A percentile compares a stretch with the other conserved stretches of the same genome.
phyloP scores from a whole-genome alignment of 1,140 invertebrate genomes.

The Hylaeus anthracinus region DNA sequence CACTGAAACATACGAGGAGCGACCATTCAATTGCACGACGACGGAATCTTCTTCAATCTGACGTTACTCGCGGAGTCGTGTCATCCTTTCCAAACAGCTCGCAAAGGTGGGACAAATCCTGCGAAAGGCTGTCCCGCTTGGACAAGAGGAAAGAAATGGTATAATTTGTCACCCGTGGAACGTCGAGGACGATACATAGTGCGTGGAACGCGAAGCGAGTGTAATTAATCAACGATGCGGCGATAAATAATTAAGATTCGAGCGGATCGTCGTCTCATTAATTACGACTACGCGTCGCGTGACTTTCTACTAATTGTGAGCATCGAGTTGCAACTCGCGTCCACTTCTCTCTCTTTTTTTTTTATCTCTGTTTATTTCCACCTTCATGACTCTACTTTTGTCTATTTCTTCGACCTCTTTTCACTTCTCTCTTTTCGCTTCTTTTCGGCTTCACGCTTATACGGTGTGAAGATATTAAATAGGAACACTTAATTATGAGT shows the following conservation, averaged over 20 bases:
- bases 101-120: neutral
- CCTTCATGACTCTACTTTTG: too few relatives aligned
- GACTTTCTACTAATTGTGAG: conserved; percentile 60
- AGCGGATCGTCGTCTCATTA: conserved; percentile 60
- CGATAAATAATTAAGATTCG: conserved; percentile 69
- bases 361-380: neutral
- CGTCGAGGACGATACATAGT: conserved; percentile 55
- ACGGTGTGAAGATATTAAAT: too few relatives aligned
- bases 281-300: conserved; percentile 53
- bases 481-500: too few relatives aligned
- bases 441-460: too few relatives aligned
- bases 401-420: neutral
- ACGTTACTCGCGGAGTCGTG: neutral
- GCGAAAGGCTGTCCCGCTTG: neutral
- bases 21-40: neutral
- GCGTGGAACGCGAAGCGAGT: conserved; percentile 41
- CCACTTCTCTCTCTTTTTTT: conserved; percentile 11
- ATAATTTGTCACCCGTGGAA: conserved; percentile 63
- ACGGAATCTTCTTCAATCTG: conserved; percentile 15
- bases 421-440: too few relatives aligned
- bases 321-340: conserved; percentile 35
- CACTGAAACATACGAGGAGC: neutral
- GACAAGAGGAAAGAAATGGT: conserved; percentile 41
- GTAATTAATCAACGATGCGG: conserved; percentile 64
- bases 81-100: conserved; percentile 26